Percentiles rank a stretch among this genome's conserved stretches.
Conservation (phyloP, 2,113 vertebrate genomes). For the Corvus cornix region DNA sequence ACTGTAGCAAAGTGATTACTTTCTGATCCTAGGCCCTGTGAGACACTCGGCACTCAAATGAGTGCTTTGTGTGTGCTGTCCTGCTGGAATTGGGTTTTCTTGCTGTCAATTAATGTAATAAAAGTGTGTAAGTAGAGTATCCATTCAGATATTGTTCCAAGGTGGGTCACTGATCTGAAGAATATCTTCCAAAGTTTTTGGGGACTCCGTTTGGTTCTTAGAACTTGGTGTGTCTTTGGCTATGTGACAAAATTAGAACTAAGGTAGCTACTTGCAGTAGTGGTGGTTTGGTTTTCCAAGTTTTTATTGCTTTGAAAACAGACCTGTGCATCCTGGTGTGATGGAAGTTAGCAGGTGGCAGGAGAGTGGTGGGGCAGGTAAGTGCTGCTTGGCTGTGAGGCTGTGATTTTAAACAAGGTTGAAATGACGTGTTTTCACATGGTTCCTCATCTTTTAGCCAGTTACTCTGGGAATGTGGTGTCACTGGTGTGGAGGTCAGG, state of each 20-base stretch:
- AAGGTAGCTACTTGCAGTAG: background rate
- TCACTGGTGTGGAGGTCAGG: background rate
- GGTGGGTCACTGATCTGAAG: background rate
- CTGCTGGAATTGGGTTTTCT: background rate
- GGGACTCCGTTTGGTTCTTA: background rate
- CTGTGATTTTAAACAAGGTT: background rate
- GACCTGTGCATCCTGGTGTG: background rate
- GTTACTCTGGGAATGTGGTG: background rate
- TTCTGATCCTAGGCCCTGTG: background rate
- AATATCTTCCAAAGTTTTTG: background rate
- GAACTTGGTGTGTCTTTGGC: background rate
- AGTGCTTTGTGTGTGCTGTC: background rate
- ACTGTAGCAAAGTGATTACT: background rate
- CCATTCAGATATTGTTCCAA: background rate
- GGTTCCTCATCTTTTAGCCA: background rate
- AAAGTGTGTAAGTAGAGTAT: background rate
- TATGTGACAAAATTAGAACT: background rate
- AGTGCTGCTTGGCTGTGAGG: background rate
- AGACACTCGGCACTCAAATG: background rate
- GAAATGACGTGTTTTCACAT: fast-evolving
- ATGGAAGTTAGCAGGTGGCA: background rate
- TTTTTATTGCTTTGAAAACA: background rate
- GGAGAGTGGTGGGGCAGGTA: background rate
- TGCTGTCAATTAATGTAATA: background rate
- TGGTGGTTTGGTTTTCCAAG: background rate